These are phyloP conservation scores for Drosophila nigrodunni DNA, from an alignment of 1,140 invertebrate species.

Conservation along the genomic window DNA sequence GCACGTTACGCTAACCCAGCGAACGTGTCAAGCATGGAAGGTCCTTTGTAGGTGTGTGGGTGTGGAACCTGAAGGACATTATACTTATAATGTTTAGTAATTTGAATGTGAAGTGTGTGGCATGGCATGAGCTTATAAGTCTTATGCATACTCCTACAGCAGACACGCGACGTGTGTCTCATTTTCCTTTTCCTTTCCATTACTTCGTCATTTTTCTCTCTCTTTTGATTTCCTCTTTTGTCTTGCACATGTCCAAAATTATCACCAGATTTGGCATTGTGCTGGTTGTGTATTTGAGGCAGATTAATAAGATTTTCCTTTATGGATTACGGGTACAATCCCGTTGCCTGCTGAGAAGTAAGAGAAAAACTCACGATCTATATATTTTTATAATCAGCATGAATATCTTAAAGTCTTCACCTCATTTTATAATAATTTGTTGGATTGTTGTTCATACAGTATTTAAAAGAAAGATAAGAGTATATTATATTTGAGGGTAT, in stretches of 20 bases:
- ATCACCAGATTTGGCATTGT: conserved; percentile 35
- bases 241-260: conserved; percentile 55
- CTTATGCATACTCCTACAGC: conserved; percentile 40
- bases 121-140: conserved; percentile 72
- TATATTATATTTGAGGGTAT: too few relatives aligned
- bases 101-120: conserved; percentile 78
- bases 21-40: conserved; percentile 26
- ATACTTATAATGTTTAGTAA: conserved; percentile 72
- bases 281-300: neutral
- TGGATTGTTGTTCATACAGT: too few relatives aligned
- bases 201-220: conserved; percentile 42
- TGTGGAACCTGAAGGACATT: conserved; percentile 71
- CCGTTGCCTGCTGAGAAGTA: neutral
- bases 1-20: conserved; percentile 40
- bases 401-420: too few relatives aligned
- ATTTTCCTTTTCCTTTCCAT: conserved; percentile 47
- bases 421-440: too few relatives aligned
- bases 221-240: conserved; percentile 10
- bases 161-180: conserved; percentile 45
- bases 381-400: too few relatives aligned
- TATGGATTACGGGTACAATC: conserved; percentile 49
- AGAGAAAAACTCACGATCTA: too few relatives aligned
- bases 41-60: conserved; percentile 11
- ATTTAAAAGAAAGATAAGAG: too few relatives aligned
- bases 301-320: conserved; percentile 73